Percentiles rank a stretch among this genome's conserved stretches.
Conservation (phyloP, 2,113 vertebrate genomes). For the Oryzias javanicus region DNA sequence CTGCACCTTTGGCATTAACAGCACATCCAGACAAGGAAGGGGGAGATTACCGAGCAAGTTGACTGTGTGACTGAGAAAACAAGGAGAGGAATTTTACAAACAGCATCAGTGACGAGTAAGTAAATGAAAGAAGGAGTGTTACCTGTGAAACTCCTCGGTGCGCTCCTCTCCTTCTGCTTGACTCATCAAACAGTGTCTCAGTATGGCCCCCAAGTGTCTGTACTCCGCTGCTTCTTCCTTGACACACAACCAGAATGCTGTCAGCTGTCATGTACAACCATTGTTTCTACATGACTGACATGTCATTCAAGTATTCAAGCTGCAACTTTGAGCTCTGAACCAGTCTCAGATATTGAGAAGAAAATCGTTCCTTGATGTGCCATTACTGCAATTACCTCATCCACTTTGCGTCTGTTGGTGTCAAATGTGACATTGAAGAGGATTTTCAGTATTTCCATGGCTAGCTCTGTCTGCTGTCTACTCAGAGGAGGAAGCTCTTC, state of each 20-base stretch:
- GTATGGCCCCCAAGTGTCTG: constrained; percentile 84
- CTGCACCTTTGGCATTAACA: constrained; percentile 83
- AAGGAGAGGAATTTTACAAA: not conserved
- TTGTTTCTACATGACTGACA: too few species aligned
- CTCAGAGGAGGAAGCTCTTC: constrained; percentile 75
- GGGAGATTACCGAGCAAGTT: constrained; percentile 93
- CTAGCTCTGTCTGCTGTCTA: constrained; percentile 81
- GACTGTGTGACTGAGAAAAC: constrained; percentile 81
- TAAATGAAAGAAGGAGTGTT: not conserved
- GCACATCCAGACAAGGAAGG: constrained; percentile 85
- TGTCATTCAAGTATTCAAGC: too few species aligned
- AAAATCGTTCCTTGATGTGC: too few species aligned
- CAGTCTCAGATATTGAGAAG: too few species aligned
- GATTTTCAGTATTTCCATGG: constrained; percentile 94
- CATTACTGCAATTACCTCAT: constrained; percentile 79
- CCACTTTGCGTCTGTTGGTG: constrained; percentile 80
- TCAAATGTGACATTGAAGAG: constrained; percentile 94
- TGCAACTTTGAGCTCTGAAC: too few species aligned
- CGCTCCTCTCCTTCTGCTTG: constrained; percentile 83
- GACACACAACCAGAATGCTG: not conserved
- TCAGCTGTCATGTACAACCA: not conserved
- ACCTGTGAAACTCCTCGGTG: constrained; percentile 92
- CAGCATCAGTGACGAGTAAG: not conserved
- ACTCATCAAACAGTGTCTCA: constrained; percentile 89
- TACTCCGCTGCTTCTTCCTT: constrained; percentile 88